Base-by-base conservation (phyloP, 1,140 invertebrate species). In the Rhopalosiphum maidis region DNA sequence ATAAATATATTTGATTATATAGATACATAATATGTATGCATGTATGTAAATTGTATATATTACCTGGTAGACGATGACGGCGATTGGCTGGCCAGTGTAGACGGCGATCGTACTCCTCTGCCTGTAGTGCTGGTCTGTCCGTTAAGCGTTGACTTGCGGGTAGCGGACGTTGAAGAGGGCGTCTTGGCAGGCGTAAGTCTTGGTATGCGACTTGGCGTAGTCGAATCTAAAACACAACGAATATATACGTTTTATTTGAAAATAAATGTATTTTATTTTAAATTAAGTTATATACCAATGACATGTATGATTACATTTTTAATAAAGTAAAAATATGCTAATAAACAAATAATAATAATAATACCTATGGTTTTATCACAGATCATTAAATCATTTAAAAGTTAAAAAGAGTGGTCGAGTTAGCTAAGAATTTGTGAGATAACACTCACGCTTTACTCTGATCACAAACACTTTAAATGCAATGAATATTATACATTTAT, bases 21-120 rank as follows among this genome's bases (percentile, higher is more conserved):
- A 15, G 0, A 48, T 48, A 48, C 15, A 51, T 46, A 60, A 60
- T 60, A 60, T 55, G 25, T 30, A 77, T 77, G 30, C 18, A 15
- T 48, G 55, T 9, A 5, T 68, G 15, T 43, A 11, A 30, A 7
- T 54, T 68, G 15, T 43, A 11, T 37, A 7, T 54, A 37, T 43
- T 94, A 93, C 94, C 93, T 93, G 93, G 96, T 95, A 94, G 96
- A 95, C 46, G 97, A 98, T 23, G 97, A 97, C 54, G 97, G 97
- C 94, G 97, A 96, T 25, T 97, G 97, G 89, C 97, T 94, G 11
- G 83, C 41, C 7, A 88, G 25, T 5, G 88, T 51, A 4, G 90
- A 88, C 23, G 93, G 96, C 25, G 96, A 96, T 43, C 95, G 96
- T n/a, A 46, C 43, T 35, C 95, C 90, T 23, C 95, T 95, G 90